Conservation (phyloP, 2,888 invertebrate species). For the Cosmorhoe ocellata region DNA sequence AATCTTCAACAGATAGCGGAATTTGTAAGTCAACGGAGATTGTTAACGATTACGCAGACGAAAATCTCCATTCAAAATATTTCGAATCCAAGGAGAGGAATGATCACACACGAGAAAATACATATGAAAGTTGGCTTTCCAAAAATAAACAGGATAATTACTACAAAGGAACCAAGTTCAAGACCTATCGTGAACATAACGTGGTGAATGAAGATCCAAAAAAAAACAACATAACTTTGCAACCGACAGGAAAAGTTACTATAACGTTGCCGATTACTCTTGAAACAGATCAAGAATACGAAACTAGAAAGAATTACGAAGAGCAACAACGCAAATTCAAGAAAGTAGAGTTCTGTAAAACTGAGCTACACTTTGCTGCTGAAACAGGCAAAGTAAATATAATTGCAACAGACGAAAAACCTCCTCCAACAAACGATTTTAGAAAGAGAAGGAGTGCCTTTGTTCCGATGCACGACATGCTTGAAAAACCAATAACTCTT, state of each 20-base stretch:
- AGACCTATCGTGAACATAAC: constrained; percentile 51
- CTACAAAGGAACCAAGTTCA: constrained; percentile 52
- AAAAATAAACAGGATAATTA: constrained; percentile 61
- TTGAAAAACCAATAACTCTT: constrained; percentile 83
- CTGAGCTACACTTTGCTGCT: constrained; percentile 93
- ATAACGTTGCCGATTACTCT: constrained; percentile 67
- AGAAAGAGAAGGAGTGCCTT: constrained; percentile 85
- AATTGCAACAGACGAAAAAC: constrained; percentile 93
- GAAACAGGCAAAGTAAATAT: constrained; percentile 93
- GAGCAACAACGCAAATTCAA: constrained; percentile 81
- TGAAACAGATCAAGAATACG: constrained; percentile 52
- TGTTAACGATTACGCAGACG: constrained; percentile 67
- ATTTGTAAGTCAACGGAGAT: constrained; percentile 88
- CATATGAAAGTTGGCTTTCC: constrained; percentile 71
- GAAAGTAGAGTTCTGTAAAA: constrained; percentile 93
- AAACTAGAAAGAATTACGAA: constrained; percentile 46
- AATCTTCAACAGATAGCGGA: constrained; percentile 90
- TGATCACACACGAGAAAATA: constrained; percentile 53
- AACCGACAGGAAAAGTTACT: constrained; percentile 68
- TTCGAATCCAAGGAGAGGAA: constrained; percentile 45
- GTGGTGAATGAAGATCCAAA: constrained; percentile 50
- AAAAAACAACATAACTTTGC: constrained; percentile 63
- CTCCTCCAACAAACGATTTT: constrained; percentile 91
- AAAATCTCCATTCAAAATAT: constrained; percentile 40
- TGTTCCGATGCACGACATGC: constrained; percentile 66